Base-by-base conservation (phyloP, 2,888 invertebrate species). In the Epinotia nisella region DNA sequence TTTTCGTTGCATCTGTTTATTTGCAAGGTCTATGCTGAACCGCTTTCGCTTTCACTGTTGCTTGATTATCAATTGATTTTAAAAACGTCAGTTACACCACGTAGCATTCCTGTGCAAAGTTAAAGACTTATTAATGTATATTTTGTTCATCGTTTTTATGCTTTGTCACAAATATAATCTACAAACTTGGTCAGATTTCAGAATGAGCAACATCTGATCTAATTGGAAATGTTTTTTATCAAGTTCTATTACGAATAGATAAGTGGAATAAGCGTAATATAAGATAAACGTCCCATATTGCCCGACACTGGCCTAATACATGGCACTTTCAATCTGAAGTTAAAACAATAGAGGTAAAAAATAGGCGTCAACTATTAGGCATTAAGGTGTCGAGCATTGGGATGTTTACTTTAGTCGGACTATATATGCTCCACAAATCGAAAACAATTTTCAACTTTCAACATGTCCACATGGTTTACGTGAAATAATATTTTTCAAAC, bases 1-100 rank as follows among this genome's bases (percentile, higher is more conserved):
- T 56, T 66, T 66, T 56, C 66, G 21, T 66, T 66, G 66, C 66
- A 66, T 66, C 55, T 66, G 66, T 66, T 56, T 66, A 55, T 66
- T 56, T 66, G 41, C 55, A 66, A 56, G 21, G 21, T n/a, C n/a
- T 53, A 41, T 66, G 39, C 1, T 35, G 39, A 39, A 55, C 13
- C 55, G 3, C 17, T 7, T 51, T 21, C 45, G 11, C 53, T 9
- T 13, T 19, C 39, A 35, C 19, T 17, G 39, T 39, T 53, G 19
- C 17, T 17, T 53, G 9, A 1, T 35, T 53, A 10, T 17, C 19
- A 10, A 17, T n/a, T n/a, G 49, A 49, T 49, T 49, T 45, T 3
- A 1, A 1, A n/a, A 49, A n/a, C 49, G 49, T 49, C 15, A 49
- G 15, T n/a, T n/a, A 15, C 3, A 45, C 13, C 45, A 45, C 45